phyloP scores from a whole-genome alignment of 2,888 invertebrate genomes.

The Sarcophaga caerulescens region DNA sequence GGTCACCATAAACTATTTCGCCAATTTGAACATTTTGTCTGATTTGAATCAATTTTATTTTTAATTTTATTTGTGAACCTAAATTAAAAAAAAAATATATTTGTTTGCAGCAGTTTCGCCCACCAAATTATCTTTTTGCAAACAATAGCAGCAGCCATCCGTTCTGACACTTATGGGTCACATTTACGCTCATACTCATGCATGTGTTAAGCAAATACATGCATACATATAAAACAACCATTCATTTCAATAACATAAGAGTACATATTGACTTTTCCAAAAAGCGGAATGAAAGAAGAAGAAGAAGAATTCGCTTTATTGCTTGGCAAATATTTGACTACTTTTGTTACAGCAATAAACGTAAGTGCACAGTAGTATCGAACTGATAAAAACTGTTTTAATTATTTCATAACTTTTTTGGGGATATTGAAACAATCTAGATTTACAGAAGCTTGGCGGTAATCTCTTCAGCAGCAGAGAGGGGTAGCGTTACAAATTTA shows the following conservation, averaged over 20 bases:
- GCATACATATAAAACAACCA: not conserved
- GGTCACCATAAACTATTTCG: not conserved
- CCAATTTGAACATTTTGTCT: not conserved
- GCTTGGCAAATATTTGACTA: slow-evolving; percentile 30
- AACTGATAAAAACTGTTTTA: too few relatives aligned
- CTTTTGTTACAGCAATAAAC: not conserved
- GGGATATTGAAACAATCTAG: too few relatives aligned
- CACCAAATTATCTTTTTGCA: not conserved
- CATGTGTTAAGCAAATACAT: not conserved
- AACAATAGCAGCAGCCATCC: not conserved
- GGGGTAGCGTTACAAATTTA: too few relatives aligned
- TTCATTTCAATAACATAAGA: not conserved
- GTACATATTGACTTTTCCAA: not conserved
- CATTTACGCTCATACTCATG: not conserved
- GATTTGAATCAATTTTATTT: not conserved
- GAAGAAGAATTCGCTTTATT: not conserved
- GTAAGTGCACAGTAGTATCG: too few relatives aligned
- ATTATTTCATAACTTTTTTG: too few relatives aligned
- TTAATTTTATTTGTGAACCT: not conserved
- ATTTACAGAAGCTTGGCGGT: too few relatives aligned
- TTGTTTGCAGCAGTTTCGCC: not conserved
- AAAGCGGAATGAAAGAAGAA: not conserved
- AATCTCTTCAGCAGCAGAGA: too few relatives aligned
- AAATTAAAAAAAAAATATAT: not conserved
- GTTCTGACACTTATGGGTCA: not conserved